These are phyloP conservation scores for Poecilia velifera DNA, from an alignment of 2,797 vertebrate genomes.

Conservation along the genomic window DNA sequence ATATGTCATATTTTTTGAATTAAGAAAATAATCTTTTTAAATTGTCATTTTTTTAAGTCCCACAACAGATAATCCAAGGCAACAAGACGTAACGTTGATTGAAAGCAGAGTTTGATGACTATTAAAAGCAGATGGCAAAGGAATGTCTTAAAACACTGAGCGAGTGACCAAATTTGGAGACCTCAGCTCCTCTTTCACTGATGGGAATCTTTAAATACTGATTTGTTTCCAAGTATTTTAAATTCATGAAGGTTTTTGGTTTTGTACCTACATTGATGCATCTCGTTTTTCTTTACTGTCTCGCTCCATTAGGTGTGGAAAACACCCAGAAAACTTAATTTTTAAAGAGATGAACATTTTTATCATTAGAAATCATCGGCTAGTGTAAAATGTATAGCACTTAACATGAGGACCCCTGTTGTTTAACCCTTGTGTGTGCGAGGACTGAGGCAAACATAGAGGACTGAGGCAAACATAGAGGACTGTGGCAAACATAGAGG, in stretches of 20 bases:
- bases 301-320: neutral
- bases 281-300: neutral
- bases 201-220: constrained; percentile 1
- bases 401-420: constrained; percentile 33
- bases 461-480: too few species aligned
- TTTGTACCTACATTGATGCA: neutral
- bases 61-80: constrained; percentile 15
- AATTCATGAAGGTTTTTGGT: neutral
- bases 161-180: constrained; percentile 46
- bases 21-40: neutral
- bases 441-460: too few species aligned
- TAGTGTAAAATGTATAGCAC: constrained; percentile 62
- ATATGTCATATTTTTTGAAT: neutral
- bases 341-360: constrained; percentile 50
- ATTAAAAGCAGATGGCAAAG: constrained; percentile 74
- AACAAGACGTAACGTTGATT: constrained; percentile 49
- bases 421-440: too few species aligned
- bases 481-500: too few species aligned
- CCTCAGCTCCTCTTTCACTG: constrained; percentile 14
- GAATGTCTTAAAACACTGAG: constrained; percentile 58
- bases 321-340: constrained; percentile 50
- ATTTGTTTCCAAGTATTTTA: constrained; percentile 9
- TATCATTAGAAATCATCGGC: constrained; percentile 54
- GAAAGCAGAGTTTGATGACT: constrained; percentile 64
- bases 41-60: neutral